These are phyloP conservation scores for Amitus sp. DNA, from an alignment of 2,888 invertebrate genomes.

Conservation along the genomic window DNA sequence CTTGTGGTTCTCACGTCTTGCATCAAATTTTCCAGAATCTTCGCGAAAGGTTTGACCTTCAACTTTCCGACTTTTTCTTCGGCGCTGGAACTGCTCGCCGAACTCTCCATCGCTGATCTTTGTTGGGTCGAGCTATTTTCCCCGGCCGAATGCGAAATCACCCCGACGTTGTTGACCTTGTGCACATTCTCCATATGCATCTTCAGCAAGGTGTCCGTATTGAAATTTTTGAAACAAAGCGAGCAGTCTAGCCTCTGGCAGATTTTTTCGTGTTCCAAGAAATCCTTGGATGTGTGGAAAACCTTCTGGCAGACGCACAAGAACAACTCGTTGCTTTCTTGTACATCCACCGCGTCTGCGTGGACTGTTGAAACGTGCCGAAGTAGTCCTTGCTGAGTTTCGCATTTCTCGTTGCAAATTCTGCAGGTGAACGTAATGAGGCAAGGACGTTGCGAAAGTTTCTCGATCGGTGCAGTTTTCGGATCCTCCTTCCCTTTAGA, in stretches of 20 bases:
- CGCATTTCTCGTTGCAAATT: constrained; percentile 11
- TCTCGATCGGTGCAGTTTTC: too few relatives aligned
- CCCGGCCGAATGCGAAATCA: too few relatives aligned
- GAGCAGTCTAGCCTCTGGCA: constrained; percentile 17
- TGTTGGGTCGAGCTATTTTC: too few relatives aligned
- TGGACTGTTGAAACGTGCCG: constrained; percentile 15
- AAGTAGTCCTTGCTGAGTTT: constrained; percentile 15
- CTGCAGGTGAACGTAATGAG: constrained; percentile 2
- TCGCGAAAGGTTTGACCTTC: constrained; percentile 37
- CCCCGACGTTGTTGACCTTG: neutral
- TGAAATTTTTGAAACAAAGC: constrained; percentile 14
- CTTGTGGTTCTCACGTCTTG: neutral
- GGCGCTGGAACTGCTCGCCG: too few relatives aligned
- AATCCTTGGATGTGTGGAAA: constrained; percentile 9
- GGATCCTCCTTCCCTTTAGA: too few relatives aligned
- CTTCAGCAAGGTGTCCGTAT: constrained; percentile 18
- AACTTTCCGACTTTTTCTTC: constrained; percentile 15
- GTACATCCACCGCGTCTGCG: neutral
- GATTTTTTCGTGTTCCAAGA: constrained; percentile 15
- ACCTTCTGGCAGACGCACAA: constrained; percentile 25
- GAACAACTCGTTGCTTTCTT: constrained; percentile 29
- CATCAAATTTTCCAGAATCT: constrained; percentile 10
- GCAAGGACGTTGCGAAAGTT: too few relatives aligned
- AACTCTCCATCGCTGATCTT: too few relatives aligned
- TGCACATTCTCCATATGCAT: constrained; percentile 24